Percentiles rank a stretch among this genome's conserved stretches.
phyloP scores from a whole-genome alignment of 2,888 invertebrate species.

The Drosophila mayaguana region DNA sequence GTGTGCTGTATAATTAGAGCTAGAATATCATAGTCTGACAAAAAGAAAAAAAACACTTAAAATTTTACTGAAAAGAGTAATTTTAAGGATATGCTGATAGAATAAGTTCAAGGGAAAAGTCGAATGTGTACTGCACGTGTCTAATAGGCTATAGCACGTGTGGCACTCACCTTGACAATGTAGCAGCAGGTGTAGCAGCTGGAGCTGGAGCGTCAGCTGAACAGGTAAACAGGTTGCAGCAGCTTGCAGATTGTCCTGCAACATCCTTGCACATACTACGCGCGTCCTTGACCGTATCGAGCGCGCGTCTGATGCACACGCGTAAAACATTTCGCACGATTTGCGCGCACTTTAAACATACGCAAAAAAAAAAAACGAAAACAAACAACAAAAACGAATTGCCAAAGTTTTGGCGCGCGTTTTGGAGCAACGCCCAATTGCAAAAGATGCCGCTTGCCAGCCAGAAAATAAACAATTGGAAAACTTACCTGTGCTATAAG shows the following conservation, averaged over 20 bases:
- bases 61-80: background rate
- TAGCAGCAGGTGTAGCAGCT: conserved; percentile 12
- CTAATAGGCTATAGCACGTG: background rate
- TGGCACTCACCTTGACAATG: conserved; percentile 55
- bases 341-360: conserved; percentile 18
- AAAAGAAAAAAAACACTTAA: background rate
- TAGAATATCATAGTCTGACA: too few species aligned
- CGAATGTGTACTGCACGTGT: background rate
- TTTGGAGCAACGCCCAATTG: conserved; percentile 21
- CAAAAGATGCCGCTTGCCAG: conserved; percentile 33
- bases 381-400: conserved; percentile 1
- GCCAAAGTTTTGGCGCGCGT: conserved; percentile 53
- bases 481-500: conserved; percentile 44
- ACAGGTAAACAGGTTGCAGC: conserved; percentile 30
- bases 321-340: conserved; percentile 15
- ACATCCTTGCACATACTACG: conserved; percentile 20
- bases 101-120: background rate
- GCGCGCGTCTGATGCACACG: conserved; percentile 18
- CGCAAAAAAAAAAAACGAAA: background rate
- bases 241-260: conserved; percentile 16
- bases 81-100: background rate
- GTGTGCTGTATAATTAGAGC: background rate
- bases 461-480: background rate
- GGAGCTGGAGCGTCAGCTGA: conserved; percentile 1
- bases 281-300: conserved; percentile 47